Conservation (phyloP, 2,888 invertebrate species). For the Xanthorhoe designata region DNA sequence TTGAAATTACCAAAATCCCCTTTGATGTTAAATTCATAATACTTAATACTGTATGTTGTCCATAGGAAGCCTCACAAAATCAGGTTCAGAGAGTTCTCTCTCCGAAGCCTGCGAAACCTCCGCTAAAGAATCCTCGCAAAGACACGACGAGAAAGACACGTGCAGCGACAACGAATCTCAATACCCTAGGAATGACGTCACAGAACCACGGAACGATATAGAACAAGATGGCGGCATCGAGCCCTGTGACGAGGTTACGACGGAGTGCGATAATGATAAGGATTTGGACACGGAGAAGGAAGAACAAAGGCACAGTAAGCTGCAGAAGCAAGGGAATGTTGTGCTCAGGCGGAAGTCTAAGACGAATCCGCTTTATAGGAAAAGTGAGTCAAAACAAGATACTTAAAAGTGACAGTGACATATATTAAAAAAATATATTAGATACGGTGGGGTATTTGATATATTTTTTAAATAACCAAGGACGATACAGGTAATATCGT, state of each 20-base stretch:
- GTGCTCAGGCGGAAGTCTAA: slow-evolving; percentile 87
- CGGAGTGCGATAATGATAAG: slow-evolving; percentile 71
- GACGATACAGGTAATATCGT: no score
- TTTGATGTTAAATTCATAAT: no score
- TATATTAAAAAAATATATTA: no score
- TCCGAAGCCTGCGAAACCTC: slow-evolving; percentile 90
- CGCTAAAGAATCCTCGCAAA: slow-evolving; percentile 89
- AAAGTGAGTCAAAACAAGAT: slow-evolving; percentile 88
- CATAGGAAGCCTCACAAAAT: slow-evolving; percentile 87
- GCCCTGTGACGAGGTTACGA: slow-evolving; percentile 70
- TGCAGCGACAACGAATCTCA: slow-evolving; percentile 87
- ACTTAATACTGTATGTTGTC: no score
- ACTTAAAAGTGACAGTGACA: no score
- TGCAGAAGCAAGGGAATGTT: slow-evolving; percentile 83
- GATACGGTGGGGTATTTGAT: no score
- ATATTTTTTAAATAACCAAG: no score
- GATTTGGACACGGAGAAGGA: slow-evolving; percentile 62
- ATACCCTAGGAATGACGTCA: slow-evolving; percentile 43
- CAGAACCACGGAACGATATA: slow-evolving; percentile 30
- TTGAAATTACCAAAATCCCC: no score
- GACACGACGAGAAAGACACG: slow-evolving; percentile 90
- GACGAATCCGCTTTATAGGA: slow-evolving; percentile 88
- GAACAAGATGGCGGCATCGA: slow-evolving; percentile 48
- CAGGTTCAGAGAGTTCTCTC: slow-evolving; percentile 95
- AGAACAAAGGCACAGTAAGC: slow-evolving; percentile 51